Evolutionary conservation across 92 coral and sea anemone species (phyloP), one percentile per base, ranked within the genome.

Genomic region (Pocillopora grandis): DNA sequence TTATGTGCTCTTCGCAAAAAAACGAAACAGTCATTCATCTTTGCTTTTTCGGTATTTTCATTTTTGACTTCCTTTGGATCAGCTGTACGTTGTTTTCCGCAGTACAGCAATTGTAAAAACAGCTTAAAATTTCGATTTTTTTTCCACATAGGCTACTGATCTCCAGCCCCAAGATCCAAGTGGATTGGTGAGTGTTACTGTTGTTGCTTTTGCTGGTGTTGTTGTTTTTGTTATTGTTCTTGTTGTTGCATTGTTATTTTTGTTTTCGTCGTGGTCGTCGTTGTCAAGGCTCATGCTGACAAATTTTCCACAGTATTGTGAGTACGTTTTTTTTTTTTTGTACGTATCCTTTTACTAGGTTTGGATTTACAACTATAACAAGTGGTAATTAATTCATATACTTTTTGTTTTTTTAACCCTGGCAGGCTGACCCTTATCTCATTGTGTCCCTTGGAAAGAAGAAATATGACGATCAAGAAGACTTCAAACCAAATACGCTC

Each of bases 91-190:
- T 42, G 52, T 42, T 42, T 42, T 42, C 52, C 52, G 52, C 52
- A 7, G 6, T 14, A 70, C 4, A 10, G n/a, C 12, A 37, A 69
- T 16, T 4, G 21, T 70, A 1, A 11, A 35, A 70, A 12, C 55
- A 35, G 18, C 2, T 12, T 16, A 37, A 37, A 18, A n/a, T 36
- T 58, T n/a, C 21, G 10, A 37, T 2, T 56, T 48, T 75, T n/a
- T 21, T 11, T 15, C 62, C 36, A 19, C 80, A 10, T 67, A 95
- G 98, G 98, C 91, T 12, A 80, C 88, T 9, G 98, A 95, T 14
- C 78, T 95, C 48, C 98, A 94, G 82, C 98, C 98, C n/a, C 97
- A 93, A 76, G 98, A 95, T 79, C 90, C 93, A n/a, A 91, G 91
- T 68, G 95, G 98, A 59, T 49, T 93, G 92, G 98, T 95, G 86